Conservation (phyloP, 2,888 invertebrate genomes). For the Mechanitis mazaeus region DNA sequence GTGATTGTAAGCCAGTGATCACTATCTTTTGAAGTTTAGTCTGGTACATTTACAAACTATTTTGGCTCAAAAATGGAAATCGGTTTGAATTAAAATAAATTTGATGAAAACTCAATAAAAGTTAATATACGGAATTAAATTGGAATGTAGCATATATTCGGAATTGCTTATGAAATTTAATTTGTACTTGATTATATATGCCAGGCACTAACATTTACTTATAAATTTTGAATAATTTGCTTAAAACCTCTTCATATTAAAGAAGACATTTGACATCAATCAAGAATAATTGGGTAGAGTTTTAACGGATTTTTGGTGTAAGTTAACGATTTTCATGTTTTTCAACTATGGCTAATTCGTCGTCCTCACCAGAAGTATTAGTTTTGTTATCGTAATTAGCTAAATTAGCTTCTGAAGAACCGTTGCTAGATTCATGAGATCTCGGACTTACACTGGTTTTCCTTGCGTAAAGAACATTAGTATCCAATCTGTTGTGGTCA, state of each 20-base stretch:
- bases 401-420: constrained; percentile 64
- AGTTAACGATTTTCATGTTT: constrained; percentile 40
- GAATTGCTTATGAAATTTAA: constrained; percentile 1
- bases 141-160: constrained; percentile 5
- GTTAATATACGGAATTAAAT: neutral
- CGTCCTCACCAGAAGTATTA: constrained; percentile 66
- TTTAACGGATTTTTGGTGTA: constrained; percentile 14
- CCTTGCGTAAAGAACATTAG: constrained; percentile 60
- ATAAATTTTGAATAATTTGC: neutral
- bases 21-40: neutral
- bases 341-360: constrained; percentile 67
- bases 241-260: constrained; percentile 7
- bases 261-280: constrained; percentile 12
- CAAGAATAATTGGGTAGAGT: constrained; percentile 4
- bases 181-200: constrained; percentile 23
- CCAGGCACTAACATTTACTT: constrained; percentile 12
- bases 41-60: neutral
- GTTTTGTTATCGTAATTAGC: constrained; percentile 59
- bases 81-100: neutral
- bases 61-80: neutral
- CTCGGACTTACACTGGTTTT: constrained; percentile 64
- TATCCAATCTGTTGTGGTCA: constrained; percentile 50
- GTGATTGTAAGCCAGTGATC: constrained; percentile 12
- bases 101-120: neutral
- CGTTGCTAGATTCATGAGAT: constrained; percentile 67